phyloP scores from a whole-genome alignment of 2,888 invertebrate species.

The Nasonia oneida region DNA sequence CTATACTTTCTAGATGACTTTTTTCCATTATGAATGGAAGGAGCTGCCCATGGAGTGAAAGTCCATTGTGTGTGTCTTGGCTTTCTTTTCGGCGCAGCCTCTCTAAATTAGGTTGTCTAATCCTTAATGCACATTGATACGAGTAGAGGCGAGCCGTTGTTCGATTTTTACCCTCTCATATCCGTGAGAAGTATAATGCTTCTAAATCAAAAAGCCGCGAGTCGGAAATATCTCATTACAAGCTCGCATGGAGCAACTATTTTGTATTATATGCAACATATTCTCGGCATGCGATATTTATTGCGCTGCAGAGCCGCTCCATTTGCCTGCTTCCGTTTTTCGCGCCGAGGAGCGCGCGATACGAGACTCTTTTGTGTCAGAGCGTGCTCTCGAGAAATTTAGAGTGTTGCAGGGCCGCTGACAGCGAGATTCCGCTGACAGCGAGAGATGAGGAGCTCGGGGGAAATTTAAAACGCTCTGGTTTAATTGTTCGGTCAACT shows the following conservation, averaged over 20 bases:
- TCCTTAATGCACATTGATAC: slow-evolving; percentile 31
- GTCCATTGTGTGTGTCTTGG: slow-evolving; percentile 53
- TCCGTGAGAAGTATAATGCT: neutral
- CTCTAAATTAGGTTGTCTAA: slow-evolving; percentile 54
- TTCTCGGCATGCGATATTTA: neutral
- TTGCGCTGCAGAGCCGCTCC: neutral
- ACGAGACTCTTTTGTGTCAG: neutral
- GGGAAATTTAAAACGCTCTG: neutral
- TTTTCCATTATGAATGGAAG: slow-evolving; percentile 51
- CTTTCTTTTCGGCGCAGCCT: slow-evolving; percentile 51
- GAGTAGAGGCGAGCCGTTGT: neutral
- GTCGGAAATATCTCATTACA: neutral
- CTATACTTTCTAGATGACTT: slow-evolving; percentile 46
- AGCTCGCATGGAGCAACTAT: neutral
- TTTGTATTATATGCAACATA: neutral
- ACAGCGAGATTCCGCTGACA: neutral
- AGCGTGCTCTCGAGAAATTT: neutral
- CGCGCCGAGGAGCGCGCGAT: neutral
- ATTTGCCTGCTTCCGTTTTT: slow-evolving; percentile 53
- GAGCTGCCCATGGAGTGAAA: slow-evolving; percentile 53
- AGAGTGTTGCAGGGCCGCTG: neutral
- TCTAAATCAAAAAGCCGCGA: neutral
- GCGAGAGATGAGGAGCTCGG: neutral
- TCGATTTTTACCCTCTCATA: neutral
- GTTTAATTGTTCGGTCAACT: neutral